Conservation (phyloP, 2,113 vertebrate genomes). For the Dunckerocampus dactyliophorus region DNA sequence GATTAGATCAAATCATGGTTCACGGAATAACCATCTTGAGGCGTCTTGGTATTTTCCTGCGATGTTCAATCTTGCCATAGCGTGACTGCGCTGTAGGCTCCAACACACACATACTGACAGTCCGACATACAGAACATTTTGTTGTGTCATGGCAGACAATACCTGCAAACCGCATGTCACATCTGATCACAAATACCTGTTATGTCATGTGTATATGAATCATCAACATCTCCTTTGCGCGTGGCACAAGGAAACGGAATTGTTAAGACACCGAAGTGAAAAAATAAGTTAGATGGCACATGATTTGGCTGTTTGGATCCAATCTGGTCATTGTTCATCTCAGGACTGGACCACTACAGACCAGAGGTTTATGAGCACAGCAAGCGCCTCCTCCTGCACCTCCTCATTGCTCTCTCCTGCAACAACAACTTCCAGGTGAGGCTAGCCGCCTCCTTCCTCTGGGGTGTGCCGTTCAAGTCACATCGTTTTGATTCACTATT, state of each 20-base stretch:
- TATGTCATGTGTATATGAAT: conserved; percentile 7
- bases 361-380: conserved; percentile 98
- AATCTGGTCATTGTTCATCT: conserved; percentile 5
- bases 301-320: no score
- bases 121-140: conserved; percentile 4
- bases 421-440: conserved; percentile 88
- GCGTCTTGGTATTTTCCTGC: conserved; percentile 19
- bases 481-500: conserved; percentile 1
- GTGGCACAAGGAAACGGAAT: no score
- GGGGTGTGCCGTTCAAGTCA: no score
- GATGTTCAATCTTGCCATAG: conserved; percentile 15
- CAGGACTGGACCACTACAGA: conserved; percentile 96
- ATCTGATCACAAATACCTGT: conserved; percentile 11
- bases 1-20: conserved; percentile 3
- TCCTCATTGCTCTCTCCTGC: conserved; percentile 91
- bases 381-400: conserved; percentile 91
- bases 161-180: conserved; percentile 9
- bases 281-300: no score
- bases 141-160: conserved; percentile 8
- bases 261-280: no score
- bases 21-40: not conserved
- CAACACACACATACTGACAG: conserved; percentile 4
- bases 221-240: no score
- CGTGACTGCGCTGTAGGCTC: conserved; percentile 24
- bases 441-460: not conserved